These are phyloP conservation scores for Typhlomys cinereus DNA, from an alignment of 2,113 vertebrate genomes.

Conservation along the genomic window DNA sequence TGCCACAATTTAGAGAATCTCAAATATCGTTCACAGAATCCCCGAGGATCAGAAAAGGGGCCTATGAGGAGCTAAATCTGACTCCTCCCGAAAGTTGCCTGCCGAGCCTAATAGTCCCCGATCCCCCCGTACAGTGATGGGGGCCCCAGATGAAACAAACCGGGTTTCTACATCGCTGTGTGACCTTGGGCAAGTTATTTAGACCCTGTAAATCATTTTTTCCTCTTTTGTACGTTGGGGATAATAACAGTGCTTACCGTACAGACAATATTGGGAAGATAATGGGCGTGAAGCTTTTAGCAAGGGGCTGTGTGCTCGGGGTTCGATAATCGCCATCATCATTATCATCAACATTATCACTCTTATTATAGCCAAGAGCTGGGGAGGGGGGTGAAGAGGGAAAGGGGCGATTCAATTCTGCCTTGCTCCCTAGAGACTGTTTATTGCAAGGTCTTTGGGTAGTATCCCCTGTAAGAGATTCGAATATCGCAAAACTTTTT, in stretches of 20 bases:
- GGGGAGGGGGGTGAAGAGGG: too few species aligned
- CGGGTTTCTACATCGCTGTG: background rate
- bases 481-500: slow-evolving; percentile 45
- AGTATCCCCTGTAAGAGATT: slow-evolving; percentile 25
- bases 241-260: background rate
- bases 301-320: slow-evolving; percentile 25
- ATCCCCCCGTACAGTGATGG: background rate
- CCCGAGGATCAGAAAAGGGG: background rate
- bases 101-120: background rate
- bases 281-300: slow-evolving; percentile 40
- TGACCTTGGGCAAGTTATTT: slow-evolving; percentile 53
- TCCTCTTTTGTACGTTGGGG: slow-evolving; percentile 13
- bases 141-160: slow-evolving; percentile 3
- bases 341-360: background rate
- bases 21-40: background rate
- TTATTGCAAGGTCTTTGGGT: background rate
- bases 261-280: slow-evolving; percentile 25
- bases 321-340: background rate
- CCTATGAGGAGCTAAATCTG: background rate
- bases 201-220: slow-evolving; percentile 31
- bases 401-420: background rate
- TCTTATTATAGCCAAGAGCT: background rate
- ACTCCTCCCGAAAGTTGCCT: background rate
- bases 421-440: slow-evolving; percentile 3
- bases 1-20: background rate